Conservation (phyloP, 1,140 invertebrate genomes). For the Anastrepha ludens region DNA sequence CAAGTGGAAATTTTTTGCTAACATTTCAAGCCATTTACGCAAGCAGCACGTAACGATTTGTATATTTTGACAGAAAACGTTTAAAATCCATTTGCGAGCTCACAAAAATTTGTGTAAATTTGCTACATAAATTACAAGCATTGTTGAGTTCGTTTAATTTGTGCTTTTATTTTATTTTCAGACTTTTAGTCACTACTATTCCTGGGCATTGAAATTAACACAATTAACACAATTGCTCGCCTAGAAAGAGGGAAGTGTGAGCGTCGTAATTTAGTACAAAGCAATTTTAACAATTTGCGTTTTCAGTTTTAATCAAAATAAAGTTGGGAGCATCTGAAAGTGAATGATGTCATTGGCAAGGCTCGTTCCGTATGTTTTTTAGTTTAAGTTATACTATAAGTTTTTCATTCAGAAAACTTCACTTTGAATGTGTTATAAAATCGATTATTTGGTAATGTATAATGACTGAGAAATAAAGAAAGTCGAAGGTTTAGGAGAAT, state of each 20-base stretch:
- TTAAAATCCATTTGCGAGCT: background rate
- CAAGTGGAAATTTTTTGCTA: too few relatives aligned
- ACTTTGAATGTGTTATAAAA: too few relatives aligned
- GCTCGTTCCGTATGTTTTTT: too few relatives aligned
- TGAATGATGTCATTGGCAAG: background rate
- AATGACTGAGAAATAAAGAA: too few relatives aligned
- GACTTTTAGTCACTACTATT: background rate
- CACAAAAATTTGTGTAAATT: background rate
- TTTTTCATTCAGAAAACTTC: too few relatives aligned
- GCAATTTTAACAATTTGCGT: constrained; percentile 19
- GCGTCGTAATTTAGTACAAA: background rate
- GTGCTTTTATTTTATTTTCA: background rate
- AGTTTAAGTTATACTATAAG: too few relatives aligned
- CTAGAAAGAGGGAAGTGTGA: constrained; percentile 6
- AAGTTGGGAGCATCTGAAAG: background rate
- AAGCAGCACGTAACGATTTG: too few relatives aligned
- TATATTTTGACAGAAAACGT: too few relatives aligned
- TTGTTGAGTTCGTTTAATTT: background rate
- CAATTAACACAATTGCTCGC: constrained; percentile 35
- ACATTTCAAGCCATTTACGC: too few relatives aligned
- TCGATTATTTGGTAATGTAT: too few relatives aligned
- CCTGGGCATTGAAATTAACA: background rate
- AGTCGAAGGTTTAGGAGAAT: too few relatives aligned
- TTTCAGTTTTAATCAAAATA: background rate
- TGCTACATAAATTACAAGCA: background rate